A percentile compares a stretch with the other conserved stretches of the same genome.
Evolutionary conservation across 1,140 invertebrate species (phyloP).

Genomic region (Euura saliciscinereae): DNA sequence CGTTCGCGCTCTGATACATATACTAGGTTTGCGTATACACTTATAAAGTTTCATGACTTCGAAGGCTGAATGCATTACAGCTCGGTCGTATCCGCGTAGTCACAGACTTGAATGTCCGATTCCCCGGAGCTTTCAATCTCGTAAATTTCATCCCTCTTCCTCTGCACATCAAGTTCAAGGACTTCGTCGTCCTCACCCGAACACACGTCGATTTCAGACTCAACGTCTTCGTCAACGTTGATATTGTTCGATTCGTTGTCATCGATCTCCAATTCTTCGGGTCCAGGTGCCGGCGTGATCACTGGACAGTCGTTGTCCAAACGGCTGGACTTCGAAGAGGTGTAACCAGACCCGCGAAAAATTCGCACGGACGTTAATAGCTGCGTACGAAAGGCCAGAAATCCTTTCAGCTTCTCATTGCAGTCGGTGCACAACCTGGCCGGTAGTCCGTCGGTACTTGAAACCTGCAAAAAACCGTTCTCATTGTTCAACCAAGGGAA

Average conservation of each 20-base stretch:
- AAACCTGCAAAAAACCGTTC: slow-evolving; percentile 20
- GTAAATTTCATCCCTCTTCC: slow-evolving; percentile 27
- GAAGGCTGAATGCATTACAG: no score
- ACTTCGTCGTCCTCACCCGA: slow-evolving; percentile 44
- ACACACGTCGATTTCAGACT: slow-evolving; percentile 45
- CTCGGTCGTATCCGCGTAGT: slow-evolving; percentile 24
- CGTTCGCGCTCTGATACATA: not conserved
- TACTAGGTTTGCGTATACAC: not conserved
- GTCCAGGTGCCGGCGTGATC: slow-evolving; percentile 17
- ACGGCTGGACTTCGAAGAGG: not conserved
- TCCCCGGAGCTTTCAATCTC: slow-evolving; percentile 37
- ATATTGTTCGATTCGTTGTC: not conserved
- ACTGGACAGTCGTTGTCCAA: not conserved
- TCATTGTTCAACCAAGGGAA: slow-evolving; percentile 4
- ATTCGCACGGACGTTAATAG: slow-evolving; percentile 25
- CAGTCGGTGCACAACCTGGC: slow-evolving; percentile 28
- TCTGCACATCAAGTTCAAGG: slow-evolving; percentile 38
- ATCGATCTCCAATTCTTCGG: not conserved
- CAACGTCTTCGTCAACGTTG: slow-evolving; percentile 22
- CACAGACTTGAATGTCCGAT: slow-evolving; percentile 41
- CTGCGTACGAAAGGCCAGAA: slow-evolving; percentile 28
- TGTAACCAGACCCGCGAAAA: slow-evolving; percentile 13
- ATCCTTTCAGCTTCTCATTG: slow-evolving; percentile 29
- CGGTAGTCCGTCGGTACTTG: slow-evolving; percentile 22
- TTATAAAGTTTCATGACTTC: no score